Evolutionary conservation across 2,797 vertebrate genomes (phyloP).

Genomic region (Sebastes steindachneri): DNA sequence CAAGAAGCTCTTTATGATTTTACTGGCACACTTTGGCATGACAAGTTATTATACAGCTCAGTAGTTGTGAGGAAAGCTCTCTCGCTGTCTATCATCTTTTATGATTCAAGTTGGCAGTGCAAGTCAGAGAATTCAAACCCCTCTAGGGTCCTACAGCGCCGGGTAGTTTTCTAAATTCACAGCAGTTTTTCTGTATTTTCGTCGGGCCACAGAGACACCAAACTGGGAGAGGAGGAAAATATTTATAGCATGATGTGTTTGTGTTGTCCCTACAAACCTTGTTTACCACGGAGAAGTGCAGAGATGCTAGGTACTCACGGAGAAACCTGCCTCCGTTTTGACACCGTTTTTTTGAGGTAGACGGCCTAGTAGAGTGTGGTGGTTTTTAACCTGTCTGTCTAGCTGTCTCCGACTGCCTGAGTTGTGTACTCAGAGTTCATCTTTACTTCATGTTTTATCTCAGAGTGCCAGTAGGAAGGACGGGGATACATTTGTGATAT

Average conservation of each 20-base stretch:
- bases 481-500: neutral
- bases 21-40: neutral
- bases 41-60: neutral
- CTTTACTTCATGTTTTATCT: conserved; percentile 7
- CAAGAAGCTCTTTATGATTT: neutral
- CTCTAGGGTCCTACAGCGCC: neutral
- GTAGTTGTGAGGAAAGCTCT: neutral
- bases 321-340: conserved; percentile 9
- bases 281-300: conserved; percentile 30
- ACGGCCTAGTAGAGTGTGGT: neutral
- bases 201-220: neutral
- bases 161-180: neutral
- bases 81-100: neutral
- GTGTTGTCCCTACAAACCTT: conserved; percentile 12
- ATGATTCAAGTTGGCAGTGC: neutral
- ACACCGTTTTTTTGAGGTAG: conserved; percentile 3
- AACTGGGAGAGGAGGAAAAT: neutral
- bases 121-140: neutral
- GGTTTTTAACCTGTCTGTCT: conserved; percentile 13
- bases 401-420: conserved; percentile 5
- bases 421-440: neutral
- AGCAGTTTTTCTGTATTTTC: neutral
- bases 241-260: conserved; percentile 31
- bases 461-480: neutral
- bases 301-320: neutral